These are phyloP conservation scores for Rapana venosa DNA, from an alignment of 2,888 invertebrate species.

Conservation along the genomic window DNA sequence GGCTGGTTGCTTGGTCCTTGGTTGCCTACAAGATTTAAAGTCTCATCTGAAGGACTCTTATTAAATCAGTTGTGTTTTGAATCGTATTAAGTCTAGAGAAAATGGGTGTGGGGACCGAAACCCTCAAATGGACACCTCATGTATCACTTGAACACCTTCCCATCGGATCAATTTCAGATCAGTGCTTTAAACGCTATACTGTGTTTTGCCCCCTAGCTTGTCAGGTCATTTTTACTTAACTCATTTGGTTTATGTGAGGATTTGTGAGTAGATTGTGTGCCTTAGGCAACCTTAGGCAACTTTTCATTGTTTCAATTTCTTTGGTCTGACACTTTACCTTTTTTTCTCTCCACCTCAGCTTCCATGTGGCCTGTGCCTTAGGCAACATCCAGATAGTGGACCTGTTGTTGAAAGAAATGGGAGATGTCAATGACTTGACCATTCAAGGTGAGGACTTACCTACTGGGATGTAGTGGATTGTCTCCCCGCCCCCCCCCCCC, in stretches of 20 bases:
- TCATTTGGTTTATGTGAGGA: background rate
- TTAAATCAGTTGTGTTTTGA: too few relatives aligned
- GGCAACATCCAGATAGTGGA: slow-evolving; percentile 68
- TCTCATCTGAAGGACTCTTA: too few relatives aligned
- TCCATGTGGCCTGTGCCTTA: slow-evolving; percentile 71
- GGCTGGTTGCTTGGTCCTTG: too few relatives aligned
- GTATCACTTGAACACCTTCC: too few relatives aligned
- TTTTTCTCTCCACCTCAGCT: slow-evolving; percentile 55
- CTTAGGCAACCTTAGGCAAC: background rate
- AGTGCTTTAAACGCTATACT: too few relatives aligned
- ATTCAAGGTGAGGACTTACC: slow-evolving; percentile 62
- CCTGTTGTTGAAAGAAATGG: slow-evolving; percentile 62
- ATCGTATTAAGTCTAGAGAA: too few relatives aligned
- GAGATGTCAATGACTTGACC: slow-evolving; percentile 68
- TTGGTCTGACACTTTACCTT: background rate
- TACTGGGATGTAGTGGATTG: background rate
- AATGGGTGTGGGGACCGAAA: too few relatives aligned
- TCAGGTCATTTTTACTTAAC: background rate
- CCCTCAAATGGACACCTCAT: too few relatives aligned
- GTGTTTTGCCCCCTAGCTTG: too few relatives aligned
- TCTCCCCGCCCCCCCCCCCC: too few relatives aligned
- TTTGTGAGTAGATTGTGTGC: background rate
- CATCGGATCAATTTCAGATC: too few relatives aligned
- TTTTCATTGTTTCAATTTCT: background rate
- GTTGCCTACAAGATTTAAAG: too few relatives aligned